A percentile compares a stretch with the other conserved stretches of the same genome.
Conservation (phyloP, 2,113 vertebrate species). For the Gasterosteus nipponicus region DNA sequence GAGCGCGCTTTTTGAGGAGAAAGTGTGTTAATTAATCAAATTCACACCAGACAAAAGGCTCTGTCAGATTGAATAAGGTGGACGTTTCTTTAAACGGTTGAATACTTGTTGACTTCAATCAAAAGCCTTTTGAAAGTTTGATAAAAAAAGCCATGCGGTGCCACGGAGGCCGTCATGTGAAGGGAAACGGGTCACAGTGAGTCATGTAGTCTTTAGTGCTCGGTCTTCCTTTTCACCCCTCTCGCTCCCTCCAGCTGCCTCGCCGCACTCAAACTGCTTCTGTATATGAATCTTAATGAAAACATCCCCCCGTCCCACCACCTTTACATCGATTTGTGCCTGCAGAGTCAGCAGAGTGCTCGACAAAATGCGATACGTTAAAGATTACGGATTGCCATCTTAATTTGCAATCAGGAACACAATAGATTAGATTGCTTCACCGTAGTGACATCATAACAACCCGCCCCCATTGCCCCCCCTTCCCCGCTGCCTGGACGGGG, state of each 20-base stretch:
- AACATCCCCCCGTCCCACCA: slow-evolving; percentile 53
- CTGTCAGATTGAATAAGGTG: background rate
- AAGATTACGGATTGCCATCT: slow-evolving; percentile 65
- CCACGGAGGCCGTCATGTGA: slow-evolving; percentile 30
- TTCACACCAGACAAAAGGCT: background rate
- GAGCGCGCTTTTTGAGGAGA: background rate
- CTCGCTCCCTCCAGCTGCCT: slow-evolving; percentile 23
- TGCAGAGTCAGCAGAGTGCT: slow-evolving; percentile 37
- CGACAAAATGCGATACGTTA: slow-evolving; percentile 58
- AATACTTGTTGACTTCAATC: background rate
- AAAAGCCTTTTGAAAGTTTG: background rate
- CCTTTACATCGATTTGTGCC: slow-evolving; percentile 54
- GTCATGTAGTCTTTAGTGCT: slow-evolving; percentile 17
- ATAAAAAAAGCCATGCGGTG: background rate
- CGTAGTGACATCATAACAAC: slow-evolving; percentile 35
- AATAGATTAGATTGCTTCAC: slow-evolving; percentile 43
- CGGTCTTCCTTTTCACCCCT: background rate
- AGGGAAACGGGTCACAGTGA: slow-evolving; percentile 27
- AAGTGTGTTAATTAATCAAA: background rate
- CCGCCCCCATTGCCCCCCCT: background rate
- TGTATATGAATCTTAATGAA: slow-evolving; percentile 64
- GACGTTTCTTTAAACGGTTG: background rate
- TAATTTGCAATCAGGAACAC: slow-evolving; percentile 62
- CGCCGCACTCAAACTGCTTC: slow-evolving; percentile 28
- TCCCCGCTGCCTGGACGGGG: background rate